These are phyloP conservation scores for Ictidomys tridecemlineatus DNA, from an alignment of 2,113 vertebrate species.

Conservation along the genomic window DNA sequence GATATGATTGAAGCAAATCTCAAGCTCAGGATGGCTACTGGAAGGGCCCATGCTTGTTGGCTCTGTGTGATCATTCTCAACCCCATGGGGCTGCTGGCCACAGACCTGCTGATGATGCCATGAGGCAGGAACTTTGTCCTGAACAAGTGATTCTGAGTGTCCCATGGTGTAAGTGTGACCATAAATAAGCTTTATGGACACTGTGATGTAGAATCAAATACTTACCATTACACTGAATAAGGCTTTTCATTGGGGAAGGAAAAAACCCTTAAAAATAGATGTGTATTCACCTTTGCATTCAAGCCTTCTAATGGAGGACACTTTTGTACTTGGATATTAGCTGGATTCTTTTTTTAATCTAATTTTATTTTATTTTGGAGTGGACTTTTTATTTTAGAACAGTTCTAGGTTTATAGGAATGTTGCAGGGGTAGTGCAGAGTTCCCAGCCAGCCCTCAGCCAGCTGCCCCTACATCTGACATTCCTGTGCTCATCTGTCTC, in stretches of 20 bases:
- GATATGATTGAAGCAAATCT: background rate
- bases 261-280: background rate
- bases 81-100: background rate
- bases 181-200: background rate
- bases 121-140: background rate
- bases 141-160: background rate
- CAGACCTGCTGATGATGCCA: background rate
- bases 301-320: background rate
- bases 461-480: background rate
- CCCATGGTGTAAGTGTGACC: background rate
- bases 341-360: background rate
- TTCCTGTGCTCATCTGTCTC: background rate
- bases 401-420: background rate
- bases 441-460: background rate
- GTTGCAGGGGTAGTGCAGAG: background rate
- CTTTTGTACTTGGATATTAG: background rate
- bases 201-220: background rate
- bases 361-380: background rate
- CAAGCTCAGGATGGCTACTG: background rate
- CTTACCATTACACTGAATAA: background rate
- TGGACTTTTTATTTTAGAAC: background rate
- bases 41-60: background rate
- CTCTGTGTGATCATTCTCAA: background rate
- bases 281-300: background rate
- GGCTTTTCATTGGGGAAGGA: background rate